phyloP scores from a whole-genome alignment of 2,797 vertebrate species.

The Diplodus puntazzo region DNA sequence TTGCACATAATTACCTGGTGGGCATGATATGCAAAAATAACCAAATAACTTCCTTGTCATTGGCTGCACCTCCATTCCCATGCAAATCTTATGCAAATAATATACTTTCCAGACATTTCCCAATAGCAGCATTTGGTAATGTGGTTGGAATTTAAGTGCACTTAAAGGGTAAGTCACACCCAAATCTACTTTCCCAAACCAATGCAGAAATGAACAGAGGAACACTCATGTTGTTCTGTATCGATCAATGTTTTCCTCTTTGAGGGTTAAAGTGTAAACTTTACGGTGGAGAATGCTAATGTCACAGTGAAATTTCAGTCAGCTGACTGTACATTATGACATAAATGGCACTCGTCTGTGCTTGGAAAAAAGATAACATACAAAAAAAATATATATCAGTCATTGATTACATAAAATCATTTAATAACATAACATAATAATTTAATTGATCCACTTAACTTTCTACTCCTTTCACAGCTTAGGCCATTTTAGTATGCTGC shows the following conservation, averaged over 20 bases:
- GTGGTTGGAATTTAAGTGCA: constrained; percentile 45
- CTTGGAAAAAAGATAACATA: not conserved
- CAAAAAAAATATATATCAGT: not conserved
- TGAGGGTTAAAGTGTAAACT: not conserved
- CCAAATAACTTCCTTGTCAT: constrained; percentile 60
- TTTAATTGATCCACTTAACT: not conserved
- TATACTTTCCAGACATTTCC: constrained; percentile 60
- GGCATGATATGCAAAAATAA: constrained; percentile 67
- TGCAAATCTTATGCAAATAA: constrained; percentile 79
- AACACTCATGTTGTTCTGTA: not conserved
- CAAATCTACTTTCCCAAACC: constrained; percentile 26
- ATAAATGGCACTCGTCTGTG: not conserved
- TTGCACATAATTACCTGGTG: constrained; percentile 48
- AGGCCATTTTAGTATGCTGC: not conserved
- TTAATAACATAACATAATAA: not conserved
- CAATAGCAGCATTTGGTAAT: constrained; percentile 31
- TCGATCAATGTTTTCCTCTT: constrained; percentile 2
- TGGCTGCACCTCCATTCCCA: constrained; percentile 48
- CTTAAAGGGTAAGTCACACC: constrained; percentile 51
- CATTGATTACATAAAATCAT: not conserved
- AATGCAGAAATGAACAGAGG: constrained; percentile 1
- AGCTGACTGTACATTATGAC: not conserved
- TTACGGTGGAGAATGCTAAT: not conserved
- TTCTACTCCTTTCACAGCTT: not conserved
- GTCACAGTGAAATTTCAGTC: not conserved